These are phyloP conservation scores for Epizoanthus illoricatus DNA, from an alignment of 92 coral and sea anemone species.

Conservation along the genomic window DNA sequence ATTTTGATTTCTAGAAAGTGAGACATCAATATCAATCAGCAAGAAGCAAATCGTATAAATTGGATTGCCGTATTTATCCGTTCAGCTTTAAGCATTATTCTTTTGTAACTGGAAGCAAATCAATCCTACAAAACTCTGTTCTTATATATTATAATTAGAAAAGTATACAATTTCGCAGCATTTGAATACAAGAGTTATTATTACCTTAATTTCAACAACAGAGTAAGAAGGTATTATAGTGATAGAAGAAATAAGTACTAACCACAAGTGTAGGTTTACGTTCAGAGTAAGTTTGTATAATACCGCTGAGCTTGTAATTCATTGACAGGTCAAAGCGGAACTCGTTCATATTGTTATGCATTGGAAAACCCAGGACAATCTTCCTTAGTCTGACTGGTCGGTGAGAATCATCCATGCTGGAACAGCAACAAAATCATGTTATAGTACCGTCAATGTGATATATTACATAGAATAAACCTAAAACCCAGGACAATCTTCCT, in stretches of 20 bases:
- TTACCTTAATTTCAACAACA: too few relatives aligned
- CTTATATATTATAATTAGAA: too few relatives aligned
- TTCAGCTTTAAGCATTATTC: too few relatives aligned
- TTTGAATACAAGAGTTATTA: too few relatives aligned
- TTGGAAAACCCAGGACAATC: constrained; percentile 91
- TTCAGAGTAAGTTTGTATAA: constrained; percentile 88
- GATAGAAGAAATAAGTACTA: constrained; percentile 20
- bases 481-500: constrained; percentile 95
- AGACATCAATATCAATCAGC: too few relatives aligned
- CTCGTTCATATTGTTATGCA: constrained; percentile 75
- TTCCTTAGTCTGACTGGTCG: constrained; percentile 94
- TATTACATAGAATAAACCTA: too few relatives aligned
- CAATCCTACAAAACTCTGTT: too few relatives aligned
- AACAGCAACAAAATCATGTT: constrained; percentile 9
- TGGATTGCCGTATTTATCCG: too few relatives aligned
- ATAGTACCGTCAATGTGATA: not conserved
- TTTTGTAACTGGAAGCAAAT: too few relatives aligned
- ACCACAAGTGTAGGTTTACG: constrained; percentile 97
- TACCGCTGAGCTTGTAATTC: constrained; percentile 91
- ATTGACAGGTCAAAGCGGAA: constrained; percentile 88
- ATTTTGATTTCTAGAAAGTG: too few relatives aligned
- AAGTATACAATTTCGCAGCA: too few relatives aligned
- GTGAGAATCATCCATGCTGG: constrained; percentile 93
- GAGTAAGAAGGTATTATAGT: not conserved
- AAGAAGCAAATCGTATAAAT: too few relatives aligned